Evolutionary conservation across 2,113 vertebrate genomes (phyloP).

Genomic region (Onychostoma macrolepis): DNA sequence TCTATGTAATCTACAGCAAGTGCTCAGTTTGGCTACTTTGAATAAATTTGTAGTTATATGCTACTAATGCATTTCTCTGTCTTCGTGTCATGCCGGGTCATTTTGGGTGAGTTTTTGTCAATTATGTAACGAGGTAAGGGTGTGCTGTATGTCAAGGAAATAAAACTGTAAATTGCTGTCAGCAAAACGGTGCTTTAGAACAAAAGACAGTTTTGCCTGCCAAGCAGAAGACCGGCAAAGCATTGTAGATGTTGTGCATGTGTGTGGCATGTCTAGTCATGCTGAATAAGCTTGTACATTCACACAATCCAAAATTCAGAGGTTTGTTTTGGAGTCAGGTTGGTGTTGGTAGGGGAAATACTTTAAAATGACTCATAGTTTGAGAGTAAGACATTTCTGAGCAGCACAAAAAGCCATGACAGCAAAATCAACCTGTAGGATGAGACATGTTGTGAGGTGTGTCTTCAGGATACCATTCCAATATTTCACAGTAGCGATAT

Average conservation of each 20-base stretch:
- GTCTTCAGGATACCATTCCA: background rate
- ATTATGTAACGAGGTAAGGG: background rate
- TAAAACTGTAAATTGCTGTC: background rate
- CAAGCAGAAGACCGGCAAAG: background rate
- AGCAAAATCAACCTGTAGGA: background rate
- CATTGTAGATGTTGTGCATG: background rate
- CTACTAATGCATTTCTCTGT: background rate
- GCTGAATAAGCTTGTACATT: background rate
- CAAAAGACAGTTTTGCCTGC: background rate
- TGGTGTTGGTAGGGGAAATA: background rate
- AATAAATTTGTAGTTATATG: background rate
- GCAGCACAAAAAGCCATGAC: background rate
- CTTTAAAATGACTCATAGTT: background rate
- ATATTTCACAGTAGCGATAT: background rate
- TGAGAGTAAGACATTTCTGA: background rate
- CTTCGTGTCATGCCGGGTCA: background rate
- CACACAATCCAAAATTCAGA: background rate
- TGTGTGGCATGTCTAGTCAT: slow-evolving; percentile 18
- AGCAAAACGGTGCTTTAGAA: background rate
- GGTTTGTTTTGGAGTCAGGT: background rate
- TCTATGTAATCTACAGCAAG: background rate
- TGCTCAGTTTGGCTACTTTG: background rate
- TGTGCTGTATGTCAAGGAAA: background rate
- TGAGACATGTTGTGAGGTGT: background rate
- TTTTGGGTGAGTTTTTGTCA: background rate